Evolutionary conservation across 2,888 invertebrate species (phyloP).

Genomic region (Tetragonisca angustula): DNA sequence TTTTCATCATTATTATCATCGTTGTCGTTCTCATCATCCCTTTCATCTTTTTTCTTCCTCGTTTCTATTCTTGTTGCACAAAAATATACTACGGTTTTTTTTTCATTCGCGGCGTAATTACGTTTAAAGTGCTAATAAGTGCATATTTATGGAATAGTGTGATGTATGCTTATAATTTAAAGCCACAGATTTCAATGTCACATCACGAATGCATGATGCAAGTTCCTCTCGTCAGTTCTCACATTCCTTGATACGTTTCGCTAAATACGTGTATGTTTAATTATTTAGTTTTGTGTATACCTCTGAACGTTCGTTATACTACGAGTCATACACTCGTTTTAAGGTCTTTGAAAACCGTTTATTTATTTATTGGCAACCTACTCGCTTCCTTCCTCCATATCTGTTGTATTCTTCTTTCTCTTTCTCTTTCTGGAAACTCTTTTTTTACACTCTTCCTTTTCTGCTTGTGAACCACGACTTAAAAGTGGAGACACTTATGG

Average conservation of each 20-base stretch:
- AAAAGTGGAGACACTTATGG: slow-evolving; percentile 49
- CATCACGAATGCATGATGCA: slow-evolving; percentile 53
- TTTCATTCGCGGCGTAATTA: slow-evolving; percentile 64
- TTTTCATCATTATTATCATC: too few species aligned
- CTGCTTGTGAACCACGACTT: slow-evolving; percentile 24
- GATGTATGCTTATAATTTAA: slow-evolving; percentile 80
- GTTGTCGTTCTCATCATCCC: not conserved
- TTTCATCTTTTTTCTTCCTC: slow-evolving; percentile 4
- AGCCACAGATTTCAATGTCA: slow-evolving; percentile 83
- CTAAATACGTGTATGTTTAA: slow-evolving; percentile 32
- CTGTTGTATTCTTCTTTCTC: not conserved
- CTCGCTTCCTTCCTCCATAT: not conserved
- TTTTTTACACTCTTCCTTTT: not conserved
- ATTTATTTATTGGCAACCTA: slow-evolving; percentile 27
- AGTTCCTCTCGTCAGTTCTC: slow-evolving; percentile 17
- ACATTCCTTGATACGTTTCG: slow-evolving; percentile 23
- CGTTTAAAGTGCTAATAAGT: slow-evolving; percentile 59
- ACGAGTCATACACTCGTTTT: slow-evolving; percentile 50
- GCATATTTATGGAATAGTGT: slow-evolving; percentile 61
- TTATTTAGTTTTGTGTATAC: slow-evolving; percentile 52
- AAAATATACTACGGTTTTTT: slow-evolving; percentile 71
- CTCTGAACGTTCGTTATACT: slow-evolving; percentile 26
- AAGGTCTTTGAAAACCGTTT: slow-evolving; percentile 66
- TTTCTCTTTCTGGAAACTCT: too few species aligned
- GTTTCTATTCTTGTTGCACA: slow-evolving; percentile 69